A percentile compares a stretch with the other conserved stretches of the same genome.
Evolutionary conservation across 37 sponge, comb jelly and placozoan species (phyloP).

Genomic region (Mnemiopsis leidyi): DNA sequence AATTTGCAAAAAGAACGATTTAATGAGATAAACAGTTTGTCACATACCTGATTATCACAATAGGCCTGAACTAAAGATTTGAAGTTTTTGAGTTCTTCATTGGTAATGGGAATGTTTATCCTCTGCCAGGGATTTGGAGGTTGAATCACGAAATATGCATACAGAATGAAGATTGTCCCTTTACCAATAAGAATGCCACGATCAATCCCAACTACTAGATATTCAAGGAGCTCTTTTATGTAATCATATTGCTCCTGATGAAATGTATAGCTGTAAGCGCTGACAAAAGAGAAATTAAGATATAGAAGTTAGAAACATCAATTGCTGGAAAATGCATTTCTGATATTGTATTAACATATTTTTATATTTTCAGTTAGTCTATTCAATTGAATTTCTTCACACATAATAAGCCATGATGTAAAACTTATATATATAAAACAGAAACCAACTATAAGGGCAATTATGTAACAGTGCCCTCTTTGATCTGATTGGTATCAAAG

Average conservation of each 20-base stretch:
- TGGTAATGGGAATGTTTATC: constrained; percentile 37
- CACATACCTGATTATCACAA: constrained; percentile 60
- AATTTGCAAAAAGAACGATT: no score
- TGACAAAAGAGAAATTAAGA: not conserved
- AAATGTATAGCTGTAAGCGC: not conserved
- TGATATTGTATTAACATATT: no score
- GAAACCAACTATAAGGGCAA: no score
- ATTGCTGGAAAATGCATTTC: no score
- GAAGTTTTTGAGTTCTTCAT: not conserved
- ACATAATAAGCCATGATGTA: no score
- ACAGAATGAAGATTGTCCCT: constrained; percentile 43
- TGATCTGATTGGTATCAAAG: no score
- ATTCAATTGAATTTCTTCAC: no score
- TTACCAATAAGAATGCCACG: constrained; percentile 27
- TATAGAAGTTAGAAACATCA: not conserved
- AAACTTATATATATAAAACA: no score
- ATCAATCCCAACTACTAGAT: constrained; percentile 38
- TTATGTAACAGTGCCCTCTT: no score
- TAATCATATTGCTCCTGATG: constrained; percentile 53
- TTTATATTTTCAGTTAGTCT: no score
- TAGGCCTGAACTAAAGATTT: constrained; percentile 25
- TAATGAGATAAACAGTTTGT: no score
- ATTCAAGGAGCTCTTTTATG: constrained; percentile 46
- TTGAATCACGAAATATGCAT: constrained; percentile 53
- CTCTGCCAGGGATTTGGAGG: constrained; percentile 34